Percentiles rank a stretch among this genome's conserved stretches.
phyloP scores from a whole-genome alignment of 2,888 invertebrate species.

The Kryphioiulus occultus region DNA sequence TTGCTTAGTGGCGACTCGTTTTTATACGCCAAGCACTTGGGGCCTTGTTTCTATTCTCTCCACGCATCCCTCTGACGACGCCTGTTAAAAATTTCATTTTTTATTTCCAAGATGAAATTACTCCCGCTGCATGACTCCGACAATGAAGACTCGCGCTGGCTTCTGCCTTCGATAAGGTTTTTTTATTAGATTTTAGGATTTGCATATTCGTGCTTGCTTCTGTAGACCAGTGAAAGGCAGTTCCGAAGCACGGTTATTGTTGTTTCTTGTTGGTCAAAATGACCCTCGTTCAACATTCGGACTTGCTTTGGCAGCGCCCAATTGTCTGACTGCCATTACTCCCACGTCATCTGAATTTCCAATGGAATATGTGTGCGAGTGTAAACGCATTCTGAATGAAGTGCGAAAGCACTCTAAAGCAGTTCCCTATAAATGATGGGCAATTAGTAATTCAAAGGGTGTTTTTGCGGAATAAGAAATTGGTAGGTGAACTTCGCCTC shows the following conservation, averaged over 20 bases:
- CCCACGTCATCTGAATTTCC: not conserved
- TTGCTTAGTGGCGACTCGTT: not conserved
- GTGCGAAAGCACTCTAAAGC: not conserved
- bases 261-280: not conserved
- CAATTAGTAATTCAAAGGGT: too few species aligned
- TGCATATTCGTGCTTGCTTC: not conserved
- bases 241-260: not conserved
- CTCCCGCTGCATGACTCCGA: not conserved
- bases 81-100: not conserved
- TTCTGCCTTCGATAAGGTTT: not conserved
- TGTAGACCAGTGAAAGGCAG: not conserved
- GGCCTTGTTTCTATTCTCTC: not conserved
- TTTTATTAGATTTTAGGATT: slow-evolving; percentile 1
- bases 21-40: not conserved
- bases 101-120: not conserved
- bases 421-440: too few species aligned
- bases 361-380: not conserved
- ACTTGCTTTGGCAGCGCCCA: not conserved
- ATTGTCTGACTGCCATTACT: not conserved
- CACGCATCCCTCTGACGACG: not conserved
- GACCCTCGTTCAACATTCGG: not conserved
- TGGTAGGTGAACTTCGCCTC: too few species aligned
- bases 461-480: too few species aligned
- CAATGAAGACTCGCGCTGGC: not conserved
- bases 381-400: not conserved